Base-by-base conservation (phyloP, 2,797 vertebrate genomes). In the Harpia harpyja region DNA sequence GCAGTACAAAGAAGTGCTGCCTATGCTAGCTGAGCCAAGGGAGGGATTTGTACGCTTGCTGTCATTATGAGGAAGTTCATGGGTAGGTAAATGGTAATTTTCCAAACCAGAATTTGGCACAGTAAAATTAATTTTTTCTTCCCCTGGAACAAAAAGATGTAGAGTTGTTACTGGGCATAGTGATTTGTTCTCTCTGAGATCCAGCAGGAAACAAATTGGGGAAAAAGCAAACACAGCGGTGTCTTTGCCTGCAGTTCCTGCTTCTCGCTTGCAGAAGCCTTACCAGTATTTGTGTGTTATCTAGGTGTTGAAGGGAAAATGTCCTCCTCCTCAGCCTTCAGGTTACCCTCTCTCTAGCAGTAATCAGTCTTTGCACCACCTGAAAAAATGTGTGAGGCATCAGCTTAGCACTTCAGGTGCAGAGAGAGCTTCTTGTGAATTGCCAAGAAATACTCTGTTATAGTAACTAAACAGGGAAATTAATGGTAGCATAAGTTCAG, bases 51-150 rank as follows among this genome's bases (percentile, higher is more conserved):
- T 33, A 41, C 0, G 6, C 59, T 54, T 73, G n/a, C 65, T 53
- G 46, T 84, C 54, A 67, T 69, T 90, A 51, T 24, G 28, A 73
- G 76, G 59, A 74, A 85, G 51, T 82, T 67, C 54, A n/a, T 28
- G 70, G 33, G n/a, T 82, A 92, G 85, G 92, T 95, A 92, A 90
- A 76, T 39, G 83, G 41, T 97, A 91, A 53, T 95, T 94, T 95
- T 89, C 54, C 80, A 85, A 73, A 74, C 46, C 33, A 95, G 64
- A 93, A 56, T 92, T 80, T 95, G 88, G 83, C 77, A 77, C 12
- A 0, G 1, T 73, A 76, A 87, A 90, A 44, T 28, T 15, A 64
- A 70, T 37, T 49, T 12, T 17, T 82, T 73, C 79, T 94, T 88
- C 14, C 16, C 16, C 17, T 74, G n/a, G 49, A 93, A 85, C 14